Conservation (phyloP, 1,140 invertebrate genomes). For the Magallana ariakensis region DNA sequence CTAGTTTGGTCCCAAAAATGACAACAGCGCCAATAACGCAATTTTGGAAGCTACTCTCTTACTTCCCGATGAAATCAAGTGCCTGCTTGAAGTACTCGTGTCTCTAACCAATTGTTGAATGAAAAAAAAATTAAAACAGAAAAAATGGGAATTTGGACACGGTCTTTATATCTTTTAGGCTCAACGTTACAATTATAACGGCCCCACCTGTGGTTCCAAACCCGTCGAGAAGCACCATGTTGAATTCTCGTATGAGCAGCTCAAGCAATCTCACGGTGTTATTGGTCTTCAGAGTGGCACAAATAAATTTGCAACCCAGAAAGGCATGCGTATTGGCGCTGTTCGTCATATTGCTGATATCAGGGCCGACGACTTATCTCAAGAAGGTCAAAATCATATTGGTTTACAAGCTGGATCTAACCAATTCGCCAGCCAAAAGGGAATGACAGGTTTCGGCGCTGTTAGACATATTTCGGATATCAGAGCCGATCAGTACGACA, state of each 20-base stretch:
- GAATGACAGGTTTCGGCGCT: slow-evolving; percentile 87
- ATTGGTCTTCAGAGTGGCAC: slow-evolving; percentile 96
- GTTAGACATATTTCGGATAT: slow-evolving; percentile 72
- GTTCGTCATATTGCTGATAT: slow-evolving; percentile 67
- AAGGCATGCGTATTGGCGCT: slow-evolving; percentile 84
- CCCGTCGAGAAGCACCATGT: slow-evolving; percentile 91
- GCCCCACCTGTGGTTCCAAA: slow-evolving; percentile 50
- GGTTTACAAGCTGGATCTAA: slow-evolving; percentile 95
- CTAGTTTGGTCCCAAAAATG: background rate
- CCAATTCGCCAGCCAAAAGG: slow-evolving; percentile 93
- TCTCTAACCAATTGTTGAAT: slow-evolving; percentile 1
- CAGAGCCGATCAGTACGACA: slow-evolving; percentile 56
- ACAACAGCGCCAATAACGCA: slow-evolving; percentile 21
- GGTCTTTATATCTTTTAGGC: slow-evolving; percentile 54
- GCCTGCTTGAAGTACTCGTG: slow-evolving; percentile 21
- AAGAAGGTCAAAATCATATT: slow-evolving; percentile 87
- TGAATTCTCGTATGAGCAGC: slow-evolving; percentile 70
- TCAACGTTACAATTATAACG: slow-evolving; percentile 53
- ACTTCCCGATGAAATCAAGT: slow-evolving; percentile 46
- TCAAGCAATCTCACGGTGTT: slow-evolving; percentile 85
- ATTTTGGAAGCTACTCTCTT: background rate
- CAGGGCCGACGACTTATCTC: slow-evolving; percentile 57
- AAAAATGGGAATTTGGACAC: slow-evolving; percentile 1
- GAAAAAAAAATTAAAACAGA: background rate
- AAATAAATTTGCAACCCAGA: slow-evolving; percentile 85